Evolutionary conservation across 2,113 vertebrate genomes (phyloP).

Genomic region (Amazona vittata): DNA sequence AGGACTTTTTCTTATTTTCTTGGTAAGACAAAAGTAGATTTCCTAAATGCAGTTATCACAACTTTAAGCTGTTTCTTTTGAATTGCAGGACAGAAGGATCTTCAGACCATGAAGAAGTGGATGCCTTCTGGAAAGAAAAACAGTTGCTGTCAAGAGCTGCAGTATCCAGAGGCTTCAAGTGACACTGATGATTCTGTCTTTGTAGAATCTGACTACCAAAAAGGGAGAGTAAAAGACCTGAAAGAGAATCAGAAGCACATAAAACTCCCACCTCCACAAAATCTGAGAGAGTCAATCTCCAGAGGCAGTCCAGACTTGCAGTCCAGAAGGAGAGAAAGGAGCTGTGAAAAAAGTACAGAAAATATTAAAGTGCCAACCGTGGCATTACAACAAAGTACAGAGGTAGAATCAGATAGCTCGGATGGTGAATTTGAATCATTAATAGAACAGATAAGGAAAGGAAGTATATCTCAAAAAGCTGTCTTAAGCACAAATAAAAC

Average conservation of each 20-base stretch:
- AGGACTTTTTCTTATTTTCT: neutral
- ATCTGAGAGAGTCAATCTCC: neutral
- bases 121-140: neutral
- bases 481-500: neutral
- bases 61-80: neutral
- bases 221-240: neutral
- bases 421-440: conserved; percentile 80
- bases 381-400: neutral
- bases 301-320: neutral
- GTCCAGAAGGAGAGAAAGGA: neutral
- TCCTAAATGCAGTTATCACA: neutral
- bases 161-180: conserved; percentile 73
- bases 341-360: neutral
- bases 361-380: neutral
- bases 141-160: conserved; percentile 36
- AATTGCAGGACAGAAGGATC: conserved; percentile 32
- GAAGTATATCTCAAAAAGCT: conserved; percentile 49
- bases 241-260: neutral
- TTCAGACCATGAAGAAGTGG: neutral
- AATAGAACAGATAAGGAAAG: conserved; percentile 79
- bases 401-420: conserved; percentile 66
- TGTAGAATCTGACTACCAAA: conserved; percentile 26
- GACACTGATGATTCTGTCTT: conserved; percentile 76
- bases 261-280: neutral
- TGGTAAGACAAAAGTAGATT: neutral